Percentiles rank a stretch among this genome's conserved stretches.
Conservation (phyloP, 2,888 invertebrate genomes). For the Petrolisthes cinctipes region DNA sequence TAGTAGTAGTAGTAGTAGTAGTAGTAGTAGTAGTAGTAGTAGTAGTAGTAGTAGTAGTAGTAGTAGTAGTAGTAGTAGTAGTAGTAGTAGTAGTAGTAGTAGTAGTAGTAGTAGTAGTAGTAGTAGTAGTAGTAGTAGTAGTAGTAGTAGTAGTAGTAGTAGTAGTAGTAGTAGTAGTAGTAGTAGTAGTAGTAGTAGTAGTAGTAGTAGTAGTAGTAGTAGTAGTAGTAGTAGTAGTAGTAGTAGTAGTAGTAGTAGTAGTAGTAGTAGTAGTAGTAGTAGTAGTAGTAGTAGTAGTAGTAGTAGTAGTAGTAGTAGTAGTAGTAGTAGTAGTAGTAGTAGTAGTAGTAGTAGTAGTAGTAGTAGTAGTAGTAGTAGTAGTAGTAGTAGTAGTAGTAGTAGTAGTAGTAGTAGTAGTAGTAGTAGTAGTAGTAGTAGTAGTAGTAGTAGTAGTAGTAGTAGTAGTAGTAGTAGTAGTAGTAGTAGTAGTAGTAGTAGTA, state of each 20-base stretch:
- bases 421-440: no score
- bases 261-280: conserved; percentile 1
- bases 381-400: no score
- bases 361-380: no score
- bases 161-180: conserved; percentile 1
- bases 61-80: not conserved
- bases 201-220: not conserved
- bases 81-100: conserved; percentile 1
- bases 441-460: no score
- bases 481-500: no score
- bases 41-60: conserved; percentile 1
- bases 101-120: conserved; percentile 1
- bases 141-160: conserved; percentile 1
- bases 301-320: no score
- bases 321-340: no score
- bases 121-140: conserved; percentile 1
- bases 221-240: conserved; percentile 1
- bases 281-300: no score
- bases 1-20: conserved; percentile 1
- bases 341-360: no score
- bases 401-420: no score
- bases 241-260: conserved; percentile 1
- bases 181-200: conserved; percentile 1
- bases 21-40: conserved; percentile 1
- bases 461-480: no score